A percentile compares a stretch with the other conserved stretches of the same genome.
These are phyloP conservation scores for Melanotaenia pygmaea DNA, from an alignment of 2,797 vertebrate species.

Conservation along the genomic window DNA sequence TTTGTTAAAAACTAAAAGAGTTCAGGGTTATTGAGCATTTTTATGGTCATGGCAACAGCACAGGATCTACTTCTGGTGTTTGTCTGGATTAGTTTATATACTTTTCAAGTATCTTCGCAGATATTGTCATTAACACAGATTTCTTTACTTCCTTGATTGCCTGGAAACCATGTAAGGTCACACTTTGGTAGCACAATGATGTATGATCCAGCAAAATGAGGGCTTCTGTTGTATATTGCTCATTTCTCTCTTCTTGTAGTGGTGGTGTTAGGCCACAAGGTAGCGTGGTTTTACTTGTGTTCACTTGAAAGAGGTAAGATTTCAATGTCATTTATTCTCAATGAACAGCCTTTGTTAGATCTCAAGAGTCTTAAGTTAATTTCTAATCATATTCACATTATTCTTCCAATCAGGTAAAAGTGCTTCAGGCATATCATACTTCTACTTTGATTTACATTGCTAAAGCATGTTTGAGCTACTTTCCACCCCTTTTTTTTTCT, in stretches of 20 bases:
- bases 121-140: conserved; percentile 1
- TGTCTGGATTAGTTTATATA: too few species aligned
- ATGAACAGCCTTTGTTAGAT: not conserved
- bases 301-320: conserved; percentile 10
- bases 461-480: not conserved
- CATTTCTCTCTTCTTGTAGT: conserved; percentile 21
- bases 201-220: conserved; percentile 27
- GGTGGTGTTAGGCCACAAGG: conserved; percentile 10
- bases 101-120: not conserved
- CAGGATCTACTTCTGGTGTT: too few species aligned
- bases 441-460: not conserved
- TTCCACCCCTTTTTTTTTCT: not conserved
- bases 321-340: conserved; percentile 5
- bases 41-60: too few species aligned
- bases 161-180: conserved; percentile 1
- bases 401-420: not conserved
- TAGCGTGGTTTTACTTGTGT: conserved; percentile 17
- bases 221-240: conserved; percentile 9
- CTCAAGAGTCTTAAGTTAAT: conserved; percentile 3
- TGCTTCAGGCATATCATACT: not conserved
- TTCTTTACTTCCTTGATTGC: conserved; percentile 5
- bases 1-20: too few species aligned
- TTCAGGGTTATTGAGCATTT: too few species aligned
- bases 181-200: conserved; percentile 15
- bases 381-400: not conserved